These are phyloP conservation scores for Parazoanthus darwini DNA, from an alignment of 92 coral and sea anemone species.

Conservation along the genomic window DNA sequence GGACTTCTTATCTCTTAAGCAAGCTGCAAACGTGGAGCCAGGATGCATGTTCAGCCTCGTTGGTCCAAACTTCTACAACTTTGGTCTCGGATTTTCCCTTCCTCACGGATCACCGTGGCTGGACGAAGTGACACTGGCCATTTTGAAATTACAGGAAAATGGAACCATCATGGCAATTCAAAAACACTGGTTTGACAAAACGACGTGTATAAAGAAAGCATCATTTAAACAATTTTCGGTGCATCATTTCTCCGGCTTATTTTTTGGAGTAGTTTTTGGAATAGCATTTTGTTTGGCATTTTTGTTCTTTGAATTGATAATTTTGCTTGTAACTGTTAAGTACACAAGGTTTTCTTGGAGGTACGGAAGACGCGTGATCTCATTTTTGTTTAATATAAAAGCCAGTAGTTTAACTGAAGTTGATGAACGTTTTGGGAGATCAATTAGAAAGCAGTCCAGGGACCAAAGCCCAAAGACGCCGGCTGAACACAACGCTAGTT, in stretches of 20 bases:
- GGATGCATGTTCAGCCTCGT: conserved; percentile 47
- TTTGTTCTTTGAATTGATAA: conserved; percentile 52
- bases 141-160: conserved; percentile 73
- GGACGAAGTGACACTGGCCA: conserved; percentile 60
- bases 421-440: too few relatives aligned
- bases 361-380: conserved; percentile 40
- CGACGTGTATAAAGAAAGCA: conserved; percentile 30
- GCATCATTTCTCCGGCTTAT: conserved; percentile 74
- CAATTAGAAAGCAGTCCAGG: too few relatives aligned
- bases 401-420: neutral
- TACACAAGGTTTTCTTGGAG: conserved; percentile 47
- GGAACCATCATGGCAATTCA: conserved; percentile 53
- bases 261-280: conserved; percentile 57
- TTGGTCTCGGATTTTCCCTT: too few relatives aligned
- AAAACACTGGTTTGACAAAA: conserved; percentile 56
- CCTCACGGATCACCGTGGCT: conserved; percentile 78
- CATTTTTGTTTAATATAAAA: neutral
- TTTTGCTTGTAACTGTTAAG: conserved; percentile 52
- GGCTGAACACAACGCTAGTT: too few relatives aligned
- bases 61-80: too few relatives aligned
- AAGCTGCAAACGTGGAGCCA: conserved; percentile 53
- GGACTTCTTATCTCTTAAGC: conserved; percentile 61
- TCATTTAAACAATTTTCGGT: conserved; percentile 36
- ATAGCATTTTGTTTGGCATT: conserved; percentile 60
- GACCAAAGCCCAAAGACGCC: too few relatives aligned